Base-by-base conservation (phyloP, 2,888 invertebrate genomes). In the Cremastinae sp. region DNA sequence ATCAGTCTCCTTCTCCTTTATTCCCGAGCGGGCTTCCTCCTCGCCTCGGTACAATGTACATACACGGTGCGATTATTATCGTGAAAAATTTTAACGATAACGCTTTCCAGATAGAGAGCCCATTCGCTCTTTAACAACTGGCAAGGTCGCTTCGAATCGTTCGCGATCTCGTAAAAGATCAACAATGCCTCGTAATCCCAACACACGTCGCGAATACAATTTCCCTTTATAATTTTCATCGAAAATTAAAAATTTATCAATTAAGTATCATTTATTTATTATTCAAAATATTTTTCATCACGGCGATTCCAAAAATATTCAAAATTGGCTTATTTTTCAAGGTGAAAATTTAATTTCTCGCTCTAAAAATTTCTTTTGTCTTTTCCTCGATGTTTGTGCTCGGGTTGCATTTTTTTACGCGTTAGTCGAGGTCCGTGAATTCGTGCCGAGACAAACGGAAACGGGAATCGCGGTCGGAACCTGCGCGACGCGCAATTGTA, bases 121-220 rank as follows among this genome's bases (percentile, higher is more conserved):
- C 53, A 37, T 12, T 8, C 56, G 37, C 37, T n/a, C 66, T 70
- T 20, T 2, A 69, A 64, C n/a, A n/a, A n/a, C 64, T 66, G 59
- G 77, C 80, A 78, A 78, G 80, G 80, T 80, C 78, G 73, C 73
- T 39, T 74, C 70, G 73, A 49, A 75, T 75, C 66, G 78, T 58
- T n/a, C 22, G 51, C 22, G 18, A 47, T 18, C 4, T 1, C n/a
- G n/a, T 51, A 51, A 51, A 20, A 20, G 22, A 22, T 22, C 20
- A 61, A 61, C 61, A 47, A 47, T 61, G 61, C 35, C 14, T 16
- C 35, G 14, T 41, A 58, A 56, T 37, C 28, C 28, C 58, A 14
- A 18, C 4, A 18, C 58, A n/a, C n/a, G n/a, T n/a, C n/a, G n/a
- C n/a, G n/a, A n/a, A n/a, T n/a, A n/a, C n/a, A n/a, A n/a, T n/a